Conservation (phyloP, 2,113 vertebrate genomes). For the Amia ocellicauda region DNA sequence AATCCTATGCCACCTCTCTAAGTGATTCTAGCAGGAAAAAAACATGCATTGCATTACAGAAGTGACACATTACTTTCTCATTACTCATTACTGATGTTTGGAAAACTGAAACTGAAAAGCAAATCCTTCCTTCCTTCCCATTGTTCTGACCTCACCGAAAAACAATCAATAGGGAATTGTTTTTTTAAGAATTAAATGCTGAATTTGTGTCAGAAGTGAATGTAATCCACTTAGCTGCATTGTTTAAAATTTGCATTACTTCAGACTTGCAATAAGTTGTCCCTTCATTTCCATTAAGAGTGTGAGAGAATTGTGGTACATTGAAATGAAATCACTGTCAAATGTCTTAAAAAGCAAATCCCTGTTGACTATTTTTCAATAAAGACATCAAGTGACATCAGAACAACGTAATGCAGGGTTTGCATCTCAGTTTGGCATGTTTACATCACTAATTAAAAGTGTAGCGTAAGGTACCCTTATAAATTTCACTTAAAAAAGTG, state of each 20-base stretch:
- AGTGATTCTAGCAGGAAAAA: neutral
- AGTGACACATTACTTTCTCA: neutral
- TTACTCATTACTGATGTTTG: neutral
- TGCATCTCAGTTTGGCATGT: too few species aligned
- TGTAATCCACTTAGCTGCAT: neutral
- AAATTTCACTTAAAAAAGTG: too few species aligned
- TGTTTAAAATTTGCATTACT: neutral
- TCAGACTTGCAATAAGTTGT: neutral
- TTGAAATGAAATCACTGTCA: neutral
- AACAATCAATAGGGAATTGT: neutral
- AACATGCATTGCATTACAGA: neutral
- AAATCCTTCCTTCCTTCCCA: neutral
- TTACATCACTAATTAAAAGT: too few species aligned
- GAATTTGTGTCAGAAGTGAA: conserved; percentile 1
- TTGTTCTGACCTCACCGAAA: neutral
- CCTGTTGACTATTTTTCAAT: neutral
- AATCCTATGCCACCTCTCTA: neutral
- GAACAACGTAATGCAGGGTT: too few species aligned
- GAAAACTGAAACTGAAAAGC: conserved; percentile 1
- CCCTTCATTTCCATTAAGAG: neutral
- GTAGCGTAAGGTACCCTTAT: too few species aligned
- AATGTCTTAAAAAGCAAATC: neutral
- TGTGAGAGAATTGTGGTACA: neutral
- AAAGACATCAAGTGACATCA: too few species aligned
- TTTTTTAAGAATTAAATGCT: neutral